Base-by-base conservation (phyloP, 2,888 invertebrate genomes). In the Drosophila nr. fundita region DNA sequence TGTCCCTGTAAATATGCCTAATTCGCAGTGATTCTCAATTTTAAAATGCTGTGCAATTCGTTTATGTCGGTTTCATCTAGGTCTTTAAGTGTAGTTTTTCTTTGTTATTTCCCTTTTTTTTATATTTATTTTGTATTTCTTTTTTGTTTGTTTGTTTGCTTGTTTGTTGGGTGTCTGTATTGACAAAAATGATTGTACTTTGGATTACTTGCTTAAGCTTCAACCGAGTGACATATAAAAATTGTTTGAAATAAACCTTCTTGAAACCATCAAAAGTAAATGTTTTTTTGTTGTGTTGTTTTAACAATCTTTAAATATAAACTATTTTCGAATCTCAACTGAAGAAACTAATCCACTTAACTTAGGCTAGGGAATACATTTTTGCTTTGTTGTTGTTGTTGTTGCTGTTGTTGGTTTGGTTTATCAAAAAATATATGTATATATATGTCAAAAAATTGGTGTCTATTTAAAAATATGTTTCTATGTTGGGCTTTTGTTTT, bases 121-220 rank as follows among this genome's bases (percentile, higher is more conserved):
- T 24, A n/a, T 18, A 30, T 64, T 42, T 48, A 34, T 57, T 71
- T 63, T 59, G 53, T 63, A 21, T 62, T 42, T 45, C 7, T 70
- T 58, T 49, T 52, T 48, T 52, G 15, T 24, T 48, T 52, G 15
- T 21, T 50, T 62, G 45, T 59, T 27, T n/a, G 32, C 67, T 45
- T 54, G 45, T 57, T 72, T 45, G 69, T 61, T 68, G 63, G 68
- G 78, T 86, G 89, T 82, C 88, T 82, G 87, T 87, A 11, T 86
- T 88, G 90, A 90, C 90, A 90, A 82, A 85, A 87, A 87, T 87
- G 90, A 87, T 87, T 87, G 87, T 87, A 87, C 87, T 88, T 70
- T 90, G 83, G 81, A 76, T 87, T 87, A 66, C 82, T 76, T 73
- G 82, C 82, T 83, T 83, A 83, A 86, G 89, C 87, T 80, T 88